phyloP scores from a whole-genome alignment of 1,140 invertebrate genomes.

The Neodiprion virginianus region DNA sequence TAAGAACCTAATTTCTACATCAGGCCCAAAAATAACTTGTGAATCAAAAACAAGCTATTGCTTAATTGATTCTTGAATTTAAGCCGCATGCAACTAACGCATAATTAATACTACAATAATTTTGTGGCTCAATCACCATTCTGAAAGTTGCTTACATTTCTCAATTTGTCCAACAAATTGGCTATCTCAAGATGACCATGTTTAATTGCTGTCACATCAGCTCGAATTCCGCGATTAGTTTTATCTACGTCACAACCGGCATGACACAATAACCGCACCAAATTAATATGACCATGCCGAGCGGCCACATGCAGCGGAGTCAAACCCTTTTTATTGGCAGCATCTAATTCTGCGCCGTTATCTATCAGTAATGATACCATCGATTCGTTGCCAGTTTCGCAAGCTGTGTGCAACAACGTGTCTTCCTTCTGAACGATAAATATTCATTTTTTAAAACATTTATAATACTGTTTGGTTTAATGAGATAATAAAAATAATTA shows the following conservation, averaged over 20 bases:
- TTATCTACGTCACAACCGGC: conserved; percentile 75
- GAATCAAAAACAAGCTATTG: no score
- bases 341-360: conserved; percentile 76
- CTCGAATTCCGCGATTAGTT: conserved; percentile 75
- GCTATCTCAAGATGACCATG: conserved; percentile 79
- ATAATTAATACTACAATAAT: no score
- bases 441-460: background rate
- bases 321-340: conserved; percentile 71
- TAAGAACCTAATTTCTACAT: no score
- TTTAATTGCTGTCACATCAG: conserved; percentile 83
- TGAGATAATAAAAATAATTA: conserved; percentile 6
- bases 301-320: conserved; percentile 80
- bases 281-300: conserved; percentile 76
- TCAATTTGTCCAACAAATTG: conserved; percentile 74
- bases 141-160: conserved; percentile 64
- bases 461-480: background rate
- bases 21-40: no score
- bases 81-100: no score
- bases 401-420: conserved; percentile 77
- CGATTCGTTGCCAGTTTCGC: conserved; percentile 70
- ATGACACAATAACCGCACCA: conserved; percentile 78
- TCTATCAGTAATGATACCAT: conserved; percentile 79
- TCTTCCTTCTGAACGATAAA: conserved; percentile 71
- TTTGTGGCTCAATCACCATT: no score
- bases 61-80: no score